phyloP scores from a whole-genome alignment of 1,140 invertebrate species.

The Lethocerus indicus region DNA sequence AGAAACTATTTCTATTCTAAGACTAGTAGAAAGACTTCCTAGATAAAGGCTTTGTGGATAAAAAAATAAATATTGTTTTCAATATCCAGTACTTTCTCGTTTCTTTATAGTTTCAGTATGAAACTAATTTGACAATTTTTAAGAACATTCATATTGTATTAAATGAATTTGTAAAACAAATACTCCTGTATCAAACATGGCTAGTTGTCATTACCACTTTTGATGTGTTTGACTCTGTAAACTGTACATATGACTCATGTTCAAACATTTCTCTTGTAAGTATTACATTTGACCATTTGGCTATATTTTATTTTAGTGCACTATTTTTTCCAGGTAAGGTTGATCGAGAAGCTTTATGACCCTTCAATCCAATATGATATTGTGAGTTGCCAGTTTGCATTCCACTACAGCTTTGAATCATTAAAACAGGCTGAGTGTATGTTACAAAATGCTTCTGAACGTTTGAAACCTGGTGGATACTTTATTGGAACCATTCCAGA shows the following conservation, averaged over 20 bases:
- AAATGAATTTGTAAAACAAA: not conserved
- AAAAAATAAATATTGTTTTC: no score
- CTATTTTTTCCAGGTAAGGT: constrained; percentile 32
- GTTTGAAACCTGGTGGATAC: constrained; percentile 71
- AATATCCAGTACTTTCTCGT: not conserved
- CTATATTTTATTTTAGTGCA: constrained; percentile 4
- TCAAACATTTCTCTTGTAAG: no score
- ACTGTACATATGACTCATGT: no score
- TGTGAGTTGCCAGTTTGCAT: constrained; percentile 93
- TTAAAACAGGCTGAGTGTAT: constrained; percentile 80
- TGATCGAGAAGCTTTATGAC: constrained; percentile 40
- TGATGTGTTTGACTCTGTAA: no score
- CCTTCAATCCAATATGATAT: constrained; percentile 57
- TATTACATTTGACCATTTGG: not conserved
- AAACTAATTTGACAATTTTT: not conserved
- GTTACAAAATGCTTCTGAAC: constrained; percentile 82
- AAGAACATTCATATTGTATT: not conserved
- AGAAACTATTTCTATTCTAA: no score
- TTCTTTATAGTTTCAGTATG: not conserved
- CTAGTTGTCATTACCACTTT: no score
- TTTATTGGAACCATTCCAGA: constrained; percentile 96
- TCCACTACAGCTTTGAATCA: constrained; percentile 93
- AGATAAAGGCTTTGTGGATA: no score
- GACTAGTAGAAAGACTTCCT: no score
- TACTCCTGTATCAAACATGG: no score